These are phyloP conservation scores for Mesocentrotus franciscanus DNA, from an alignment of 53 echinoderm and acorn worm species.

Conservation along the genomic window DNA sequence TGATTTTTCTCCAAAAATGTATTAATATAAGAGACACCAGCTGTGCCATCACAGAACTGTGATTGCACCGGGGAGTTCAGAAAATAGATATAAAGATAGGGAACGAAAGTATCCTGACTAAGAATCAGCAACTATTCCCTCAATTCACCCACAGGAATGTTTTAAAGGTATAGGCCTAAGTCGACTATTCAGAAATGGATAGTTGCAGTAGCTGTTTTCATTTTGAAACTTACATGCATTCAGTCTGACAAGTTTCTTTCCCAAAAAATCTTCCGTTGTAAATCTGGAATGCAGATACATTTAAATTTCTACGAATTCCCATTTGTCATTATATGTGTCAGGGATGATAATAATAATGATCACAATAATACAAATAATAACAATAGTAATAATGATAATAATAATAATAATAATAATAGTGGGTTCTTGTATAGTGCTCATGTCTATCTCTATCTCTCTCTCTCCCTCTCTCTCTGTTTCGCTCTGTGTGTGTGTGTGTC, in stretches of 20 bases:
- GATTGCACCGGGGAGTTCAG: too few relatives aligned
- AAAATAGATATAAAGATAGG: too few relatives aligned
- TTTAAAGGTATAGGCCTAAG: too few relatives aligned
- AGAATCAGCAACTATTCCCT: neutral
- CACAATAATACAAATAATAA: neutral
- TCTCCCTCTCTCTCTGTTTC: neutral
- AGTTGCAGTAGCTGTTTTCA: neutral
- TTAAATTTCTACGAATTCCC: neutral
- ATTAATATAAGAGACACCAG: too few relatives aligned
- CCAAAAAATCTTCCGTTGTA: neutral
- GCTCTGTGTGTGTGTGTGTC: too few relatives aligned
- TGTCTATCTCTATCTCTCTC: neutral
- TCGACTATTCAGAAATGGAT: too few relatives aligned
- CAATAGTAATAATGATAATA: neutral
- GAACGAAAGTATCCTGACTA: too few relatives aligned
- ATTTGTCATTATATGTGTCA: neutral
- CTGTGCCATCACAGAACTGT: too few relatives aligned
- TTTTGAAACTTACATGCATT: neutral
- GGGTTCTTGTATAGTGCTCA: too few relatives aligned
- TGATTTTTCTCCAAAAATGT: too few relatives aligned
- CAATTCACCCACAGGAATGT: neutral
- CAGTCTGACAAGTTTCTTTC: neutral
- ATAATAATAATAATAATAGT: neutral
- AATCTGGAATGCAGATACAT: neutral
- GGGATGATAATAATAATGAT: neutral